phyloP scores from a whole-genome alignment of 1,140 invertebrate genomes.

The Aphidius ervi region DNA sequence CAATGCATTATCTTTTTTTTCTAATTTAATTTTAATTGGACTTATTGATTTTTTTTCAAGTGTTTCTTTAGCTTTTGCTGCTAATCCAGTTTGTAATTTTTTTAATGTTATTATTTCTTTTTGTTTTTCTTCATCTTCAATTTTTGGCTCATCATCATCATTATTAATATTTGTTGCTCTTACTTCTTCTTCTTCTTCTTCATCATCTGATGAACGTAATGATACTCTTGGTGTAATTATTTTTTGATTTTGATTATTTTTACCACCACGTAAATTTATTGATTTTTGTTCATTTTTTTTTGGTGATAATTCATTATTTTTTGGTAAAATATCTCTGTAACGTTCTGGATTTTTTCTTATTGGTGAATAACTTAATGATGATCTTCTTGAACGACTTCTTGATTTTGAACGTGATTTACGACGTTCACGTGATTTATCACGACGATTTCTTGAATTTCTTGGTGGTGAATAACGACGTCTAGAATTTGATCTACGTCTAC shows the following conservation, averaged over 20 bases:
- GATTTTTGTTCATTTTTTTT: constrained; percentile 21
- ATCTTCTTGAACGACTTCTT: constrained; percentile 48
- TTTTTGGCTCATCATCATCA: constrained; percentile 53
- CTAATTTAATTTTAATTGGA: constrained; percentile 38
- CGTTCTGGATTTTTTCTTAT: constrained; percentile 61
- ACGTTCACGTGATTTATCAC: constrained; percentile 34
- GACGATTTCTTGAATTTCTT: constrained; percentile 26
- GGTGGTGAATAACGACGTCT: constrained; percentile 15
- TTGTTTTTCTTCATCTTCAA: constrained; percentile 49
- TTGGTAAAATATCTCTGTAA: constrained; percentile 57
- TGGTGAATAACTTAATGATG: constrained; percentile 63
- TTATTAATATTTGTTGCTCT: too few species aligned
- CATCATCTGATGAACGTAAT: constrained; percentile 60
- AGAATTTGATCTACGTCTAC: constrained; percentile 31
- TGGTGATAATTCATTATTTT: constrained; percentile 29
- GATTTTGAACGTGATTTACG: constrained; percentile 22
- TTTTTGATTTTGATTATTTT: constrained; percentile 37
- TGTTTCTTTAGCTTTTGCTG: constrained; percentile 59
- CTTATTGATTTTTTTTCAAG: constrained; percentile 43
- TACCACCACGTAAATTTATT: constrained; percentile 11
- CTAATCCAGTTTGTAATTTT: constrained; percentile 59
- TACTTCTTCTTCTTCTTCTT: constrained; percentile 49
- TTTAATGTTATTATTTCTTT: constrained; percentile 62
- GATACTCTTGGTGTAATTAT: constrained; percentile 54
- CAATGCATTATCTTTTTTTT: constrained; percentile 35